Evolutionary conservation across 2,113 vertebrate species (phyloP).

Genomic region (Onychostruthus taczanowskii): DNA sequence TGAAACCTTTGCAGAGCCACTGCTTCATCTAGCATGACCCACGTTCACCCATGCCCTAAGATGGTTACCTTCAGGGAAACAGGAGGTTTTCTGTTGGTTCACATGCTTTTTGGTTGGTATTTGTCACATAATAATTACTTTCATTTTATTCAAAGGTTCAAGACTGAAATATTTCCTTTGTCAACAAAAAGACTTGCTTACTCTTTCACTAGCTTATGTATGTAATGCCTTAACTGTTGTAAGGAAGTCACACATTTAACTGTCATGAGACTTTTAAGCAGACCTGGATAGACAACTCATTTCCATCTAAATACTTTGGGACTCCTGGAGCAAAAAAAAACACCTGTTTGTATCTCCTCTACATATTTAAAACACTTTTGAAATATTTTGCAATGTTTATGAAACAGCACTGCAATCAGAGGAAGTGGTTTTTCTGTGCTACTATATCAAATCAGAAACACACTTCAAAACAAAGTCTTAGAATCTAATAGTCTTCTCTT

Average conservation of each 20-base stretch:
- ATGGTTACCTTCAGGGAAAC: neutral
- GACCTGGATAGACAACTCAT: neutral
- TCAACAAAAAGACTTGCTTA: neutral
- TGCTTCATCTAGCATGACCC: neutral
- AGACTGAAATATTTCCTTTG: neutral
- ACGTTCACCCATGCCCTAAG: neutral
- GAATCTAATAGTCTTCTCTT: neutral
- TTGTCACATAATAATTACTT: neutral
- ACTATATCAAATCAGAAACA: neutral
- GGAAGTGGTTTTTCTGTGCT: neutral
- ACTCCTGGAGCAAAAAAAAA: neutral
- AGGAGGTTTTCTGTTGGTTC: neutral
- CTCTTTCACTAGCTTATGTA: neutral
- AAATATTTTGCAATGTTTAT: neutral
- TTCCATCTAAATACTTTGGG: neutral
- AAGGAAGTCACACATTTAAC: neutral
- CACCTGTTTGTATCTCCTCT: neutral
- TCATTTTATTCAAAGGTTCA: neutral
- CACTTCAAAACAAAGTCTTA: neutral
- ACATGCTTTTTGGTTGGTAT: neutral
- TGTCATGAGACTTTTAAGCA: neutral
- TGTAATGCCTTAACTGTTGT: neutral
- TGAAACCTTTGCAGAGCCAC: neutral
- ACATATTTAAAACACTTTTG: neutral
- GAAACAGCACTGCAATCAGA: neutral